A percentile compares a stretch with the other conserved stretches of the same genome.
phyloP scores from a whole-genome alignment of 2,888 invertebrate species.

The Acleris holmiana region DNA sequence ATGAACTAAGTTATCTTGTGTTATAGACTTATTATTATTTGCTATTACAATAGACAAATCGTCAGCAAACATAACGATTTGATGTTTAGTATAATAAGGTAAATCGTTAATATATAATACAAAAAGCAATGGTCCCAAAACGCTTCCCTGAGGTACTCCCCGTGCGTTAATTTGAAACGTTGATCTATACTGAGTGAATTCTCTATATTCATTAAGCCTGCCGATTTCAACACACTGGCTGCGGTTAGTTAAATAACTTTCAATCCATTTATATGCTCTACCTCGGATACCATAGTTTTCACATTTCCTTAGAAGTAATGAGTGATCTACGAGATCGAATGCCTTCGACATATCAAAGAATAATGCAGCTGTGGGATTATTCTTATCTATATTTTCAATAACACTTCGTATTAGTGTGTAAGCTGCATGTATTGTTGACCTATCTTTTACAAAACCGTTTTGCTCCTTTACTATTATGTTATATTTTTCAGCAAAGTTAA shows the following conservation, averaged over 20 bases:
- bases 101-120: background rate
- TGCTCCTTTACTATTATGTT: constrained; percentile 7
- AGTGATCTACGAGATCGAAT: background rate
- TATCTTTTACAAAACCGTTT: constrained; percentile 6
- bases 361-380: background rate
- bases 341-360: too few species aligned
- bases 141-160: constrained; percentile 5
- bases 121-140: background rate
- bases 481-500: constrained; percentile 9
- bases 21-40: background rate
- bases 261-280: constrained; percentile 4
- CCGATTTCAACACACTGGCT: constrained; percentile 8
- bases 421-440: constrained; percentile 1
- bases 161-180: background rate
- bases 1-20: background rate
- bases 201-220: constrained; percentile 1
- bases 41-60: background rate
- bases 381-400: constrained; percentile 2
- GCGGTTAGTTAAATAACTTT: constrained; percentile 6
- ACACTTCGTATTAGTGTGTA: constrained; percentile 3
- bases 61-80: background rate
- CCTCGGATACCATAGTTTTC: constrained; percentile 12
- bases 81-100: background rate
- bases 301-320: constrained; percentile 1
- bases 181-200: constrained; percentile 1